Evolutionary conservation across 2,888 invertebrate genomes (phyloP), one percentile per base, ranked within the genome.

Genomic region (Catocala fraxini): DNA sequence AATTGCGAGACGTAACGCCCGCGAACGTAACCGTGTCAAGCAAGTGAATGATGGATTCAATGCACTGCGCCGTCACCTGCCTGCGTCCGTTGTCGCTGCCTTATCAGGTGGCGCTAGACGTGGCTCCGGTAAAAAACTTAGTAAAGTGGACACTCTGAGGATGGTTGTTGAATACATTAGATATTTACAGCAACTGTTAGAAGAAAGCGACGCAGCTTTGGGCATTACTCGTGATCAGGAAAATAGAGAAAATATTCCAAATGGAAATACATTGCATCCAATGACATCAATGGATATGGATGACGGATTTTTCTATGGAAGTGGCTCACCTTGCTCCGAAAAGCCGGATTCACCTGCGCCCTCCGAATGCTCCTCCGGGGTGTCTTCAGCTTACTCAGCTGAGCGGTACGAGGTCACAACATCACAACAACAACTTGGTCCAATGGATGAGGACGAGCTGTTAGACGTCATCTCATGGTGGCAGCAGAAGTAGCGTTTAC

Each of bases 11-110:
- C 95, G 99, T 75, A 99, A 99, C 91, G 99, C 99, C 15, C 95
- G 99, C 11, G 99, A 99, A 92, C 95, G 99, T 71, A 99, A 99
- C 88, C 96, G 99, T 72, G 99, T 99, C 65, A 98, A 98, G 89
- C 98, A 98, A 95, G 98, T 98, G 84, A 98, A 98, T 93, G 98
- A 98, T 87, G 98, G 98, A 68, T 98, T 98, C 87, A 97, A 98
- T 56, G 98, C 97, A 49, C 94, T 98, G 9, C 95, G 98, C 46
- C 97, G 97, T 79, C 98, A 98, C 90, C 96, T 98, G 80, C 98
- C 98, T 0, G 96, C 97, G 60, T 96, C 96, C 33, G 96, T 97
- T 4, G 97, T 97, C 46, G 96, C 97, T 63, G 96, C 96, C 0
- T 86, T 97, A 66, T 94, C 88, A 68, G 95, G 95, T 69, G 95